These are phyloP conservation scores for Diacarnus erythraeanus DNA, from an alignment of 37 sponge, comb jelly and placozoan species.

Conservation along the genomic window DNA sequence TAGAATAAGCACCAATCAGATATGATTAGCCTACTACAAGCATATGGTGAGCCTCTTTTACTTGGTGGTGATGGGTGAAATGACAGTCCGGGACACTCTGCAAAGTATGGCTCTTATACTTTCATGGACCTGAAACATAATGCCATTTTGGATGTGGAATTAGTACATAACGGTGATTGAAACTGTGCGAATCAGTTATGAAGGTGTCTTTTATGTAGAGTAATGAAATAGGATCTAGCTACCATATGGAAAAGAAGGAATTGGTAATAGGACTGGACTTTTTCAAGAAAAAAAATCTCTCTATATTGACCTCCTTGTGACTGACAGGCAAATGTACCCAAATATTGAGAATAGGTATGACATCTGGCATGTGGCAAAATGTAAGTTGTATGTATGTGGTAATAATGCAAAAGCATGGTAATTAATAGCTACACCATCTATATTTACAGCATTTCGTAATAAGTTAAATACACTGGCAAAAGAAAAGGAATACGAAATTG, in stretches of 20 bases:
- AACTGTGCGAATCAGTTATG: too few species aligned
- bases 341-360: too few species aligned
- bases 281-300: too few species aligned
- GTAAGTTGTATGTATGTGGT: too few species aligned
- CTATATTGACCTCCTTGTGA: too few species aligned
- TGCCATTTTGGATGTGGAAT: constrained; percentile 45
- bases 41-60: not conserved
- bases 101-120: constrained; percentile 67
- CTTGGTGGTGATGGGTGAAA: constrained; percentile 58
- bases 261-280: too few species aligned
- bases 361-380: too few species aligned
- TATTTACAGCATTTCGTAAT: constrained; percentile 34
- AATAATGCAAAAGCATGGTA: too few species aligned
- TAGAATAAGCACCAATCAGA: not conserved
- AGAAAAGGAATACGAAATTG: constrained; percentile 35
- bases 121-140: constrained; percentile 37
- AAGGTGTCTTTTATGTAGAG: too few species aligned
- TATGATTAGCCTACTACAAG: not conserved
- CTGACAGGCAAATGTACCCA: too few species aligned
- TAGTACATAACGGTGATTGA: constrained; percentile 48
- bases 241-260: too few species aligned
- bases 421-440: too few species aligned
- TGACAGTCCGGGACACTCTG: constrained; percentile 65
- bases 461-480: constrained; percentile 24
- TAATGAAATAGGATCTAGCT: constrained; percentile 29